phyloP scores from a whole-genome alignment of 1,140 invertebrate genomes.

The Stegodyphus dumicola region DNA sequence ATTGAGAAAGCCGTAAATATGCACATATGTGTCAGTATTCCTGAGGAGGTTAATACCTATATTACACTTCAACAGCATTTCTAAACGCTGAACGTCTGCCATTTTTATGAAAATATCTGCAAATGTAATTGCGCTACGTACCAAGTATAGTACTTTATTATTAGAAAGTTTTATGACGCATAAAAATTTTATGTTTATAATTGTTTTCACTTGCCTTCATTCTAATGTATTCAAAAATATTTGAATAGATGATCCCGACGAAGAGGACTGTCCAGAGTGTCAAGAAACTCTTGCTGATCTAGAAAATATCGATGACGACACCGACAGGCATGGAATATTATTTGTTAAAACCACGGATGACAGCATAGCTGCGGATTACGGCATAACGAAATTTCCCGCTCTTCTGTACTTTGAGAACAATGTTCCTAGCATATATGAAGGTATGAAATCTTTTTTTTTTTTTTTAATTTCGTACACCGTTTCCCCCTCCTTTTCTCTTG shows the following conservation, averaged over 20 bases:
- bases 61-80: no score
- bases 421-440: slow-evolving; percentile 90
- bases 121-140: no score
- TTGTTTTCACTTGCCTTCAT: not conserved
- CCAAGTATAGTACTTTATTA: no score
- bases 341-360: slow-evolving; percentile 92
- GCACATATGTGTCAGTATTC: no score
- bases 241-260: slow-evolving; percentile 68
- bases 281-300: slow-evolving; percentile 85
- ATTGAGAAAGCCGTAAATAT: no score
- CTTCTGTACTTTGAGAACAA: slow-evolving; percentile 91
- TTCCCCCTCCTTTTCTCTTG: no score
- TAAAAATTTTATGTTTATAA: not conserved
- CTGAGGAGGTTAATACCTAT: no score
- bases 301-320: slow-evolving; percentile 95
- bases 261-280: slow-evolving; percentile 85
- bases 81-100: no score
- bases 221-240: not conserved
- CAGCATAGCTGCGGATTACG: slow-evolving; percentile 85
- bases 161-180: no score
- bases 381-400: slow-evolving; percentile 88
- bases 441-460: slow-evolving; percentile 65
- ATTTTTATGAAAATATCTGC: no score
- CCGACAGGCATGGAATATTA: slow-evolving; percentile 89
- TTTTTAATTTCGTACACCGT: no score